Evolutionary conservation across 2,113 vertebrate genomes (phyloP).

Genomic region (Piliocolobus tephrosceles): DNA sequence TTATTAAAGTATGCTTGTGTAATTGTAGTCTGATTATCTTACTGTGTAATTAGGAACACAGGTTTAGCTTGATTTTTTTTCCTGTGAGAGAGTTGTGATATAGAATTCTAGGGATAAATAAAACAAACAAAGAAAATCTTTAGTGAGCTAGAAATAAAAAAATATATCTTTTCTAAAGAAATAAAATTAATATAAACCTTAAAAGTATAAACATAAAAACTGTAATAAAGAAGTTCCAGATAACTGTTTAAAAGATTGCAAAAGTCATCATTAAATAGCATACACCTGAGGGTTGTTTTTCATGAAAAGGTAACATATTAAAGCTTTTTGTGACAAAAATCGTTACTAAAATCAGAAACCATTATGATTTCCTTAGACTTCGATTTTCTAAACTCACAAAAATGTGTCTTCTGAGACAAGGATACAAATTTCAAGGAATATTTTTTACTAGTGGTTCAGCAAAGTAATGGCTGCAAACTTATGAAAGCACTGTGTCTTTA

Average conservation of each 20-base stretch:
- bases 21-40: slow-evolving; percentile 47
- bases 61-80: neutral
- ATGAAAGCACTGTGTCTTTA: neutral
- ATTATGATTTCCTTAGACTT: neutral
- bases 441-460: neutral
- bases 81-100: neutral
- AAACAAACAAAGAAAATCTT: neutral
- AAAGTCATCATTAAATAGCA: neutral
- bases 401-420: neutral
- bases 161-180: neutral
- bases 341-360: neutral
- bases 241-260: neutral
- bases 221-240: neutral
- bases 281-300: neutral
- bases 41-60: neutral
- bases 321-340: neutral
- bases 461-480: neutral
- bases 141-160: neutral
- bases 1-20: slow-evolving; percentile 38
- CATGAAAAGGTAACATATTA: neutral
- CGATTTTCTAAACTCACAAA: neutral
- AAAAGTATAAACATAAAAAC: neutral
- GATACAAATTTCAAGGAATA: neutral
- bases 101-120: neutral
- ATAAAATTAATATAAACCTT: neutral